Base-by-base conservation (phyloP, 2,113 vertebrate genomes). In the Corythaixoides concolor region DNA sequence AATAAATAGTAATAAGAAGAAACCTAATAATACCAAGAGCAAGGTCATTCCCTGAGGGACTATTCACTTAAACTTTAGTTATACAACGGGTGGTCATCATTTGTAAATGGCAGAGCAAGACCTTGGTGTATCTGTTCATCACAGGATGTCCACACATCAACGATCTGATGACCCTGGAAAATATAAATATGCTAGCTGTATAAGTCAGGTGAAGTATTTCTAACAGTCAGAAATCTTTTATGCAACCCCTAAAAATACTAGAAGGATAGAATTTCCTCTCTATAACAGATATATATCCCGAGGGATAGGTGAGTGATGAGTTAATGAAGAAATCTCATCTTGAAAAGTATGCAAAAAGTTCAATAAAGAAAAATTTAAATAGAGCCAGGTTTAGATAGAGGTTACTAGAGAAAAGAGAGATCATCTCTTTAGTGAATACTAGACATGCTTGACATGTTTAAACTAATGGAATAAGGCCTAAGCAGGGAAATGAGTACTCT, bases 1-100 rank as follows among this genome's bases (percentile, higher is more conserved):
- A 88, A 85, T 92, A 85, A 85, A 85, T 9, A 91, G 18, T 43
- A 89, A 81, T 64, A 88, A 88, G 58, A 96, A 92, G 33, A 94
- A 83, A 92, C 85, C 88, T 92, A 85, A 73, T 88, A 90, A 90
- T 55, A 86, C 19, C 67, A 73, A 86, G 37, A 83, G 12, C 37
- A 77, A 93, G 67, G 53, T 88, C 32, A 69, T 77, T 88, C 72
- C 37, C n/a, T 49, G 53, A 73, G 33, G 50, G 85, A 88, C 72
- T 90, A 63, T 66, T 83, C 59, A 80, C 28, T 85, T 88, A 67
- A 95, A 74, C 45, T 93, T 94, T 30, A 90, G 28, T 19, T 93
- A 45, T 77, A 37, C 63, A 83, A 90, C 66, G 55, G 24, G 12
- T 86, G 70, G 14, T 80, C 17, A 74, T 74, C 41, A 62, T 35